A percentile compares a stretch with the other conserved stretches of the same genome.
Conservation (phyloP, 2,113 vertebrate genomes). For the Toxotes jaculatrix region DNA sequence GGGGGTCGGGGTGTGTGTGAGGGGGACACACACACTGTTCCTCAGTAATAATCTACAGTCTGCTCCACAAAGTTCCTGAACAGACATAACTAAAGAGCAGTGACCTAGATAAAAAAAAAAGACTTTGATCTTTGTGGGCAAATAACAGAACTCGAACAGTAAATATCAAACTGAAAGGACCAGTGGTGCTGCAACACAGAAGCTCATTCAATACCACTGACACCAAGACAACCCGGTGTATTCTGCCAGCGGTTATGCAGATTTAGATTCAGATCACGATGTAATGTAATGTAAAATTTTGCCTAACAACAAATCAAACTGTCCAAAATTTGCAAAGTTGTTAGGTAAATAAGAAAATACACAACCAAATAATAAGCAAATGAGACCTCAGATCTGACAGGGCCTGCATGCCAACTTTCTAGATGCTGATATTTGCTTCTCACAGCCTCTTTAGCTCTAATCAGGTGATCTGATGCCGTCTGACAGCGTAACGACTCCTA, state of each 20-base stretch:
- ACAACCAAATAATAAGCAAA: no score
- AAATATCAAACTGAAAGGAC: slow-evolving; percentile 30
- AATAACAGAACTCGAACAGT: slow-evolving; percentile 24
- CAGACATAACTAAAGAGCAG: slow-evolving; percentile 53
- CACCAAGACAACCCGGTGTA: no score
- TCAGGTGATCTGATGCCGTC: slow-evolving; percentile 43
- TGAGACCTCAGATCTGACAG: no score
- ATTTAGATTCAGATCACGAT: no score
- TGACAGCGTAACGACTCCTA: slow-evolving; percentile 61
- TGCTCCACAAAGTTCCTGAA: slow-evolving; percentile 4
- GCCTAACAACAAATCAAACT: no score
- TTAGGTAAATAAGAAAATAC: no score
- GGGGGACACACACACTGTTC: not conserved
- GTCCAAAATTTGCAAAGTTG: no score
- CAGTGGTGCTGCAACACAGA: not conserved
- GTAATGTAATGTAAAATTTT: not conserved
- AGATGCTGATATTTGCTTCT: not conserved
- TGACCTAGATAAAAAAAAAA: slow-evolving; percentile 45
- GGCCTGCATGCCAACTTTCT: not conserved
- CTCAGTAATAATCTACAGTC: slow-evolving; percentile 61
- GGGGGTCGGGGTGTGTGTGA: not conserved
- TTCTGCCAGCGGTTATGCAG: no score
- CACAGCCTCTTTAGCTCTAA: slow-evolving; percentile 21
- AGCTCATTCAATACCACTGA: not conserved
- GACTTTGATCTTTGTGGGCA: slow-evolving; percentile 47